Conservation (phyloP, 2,888 invertebrate species). For the Agrochola circellaris region DNA sequence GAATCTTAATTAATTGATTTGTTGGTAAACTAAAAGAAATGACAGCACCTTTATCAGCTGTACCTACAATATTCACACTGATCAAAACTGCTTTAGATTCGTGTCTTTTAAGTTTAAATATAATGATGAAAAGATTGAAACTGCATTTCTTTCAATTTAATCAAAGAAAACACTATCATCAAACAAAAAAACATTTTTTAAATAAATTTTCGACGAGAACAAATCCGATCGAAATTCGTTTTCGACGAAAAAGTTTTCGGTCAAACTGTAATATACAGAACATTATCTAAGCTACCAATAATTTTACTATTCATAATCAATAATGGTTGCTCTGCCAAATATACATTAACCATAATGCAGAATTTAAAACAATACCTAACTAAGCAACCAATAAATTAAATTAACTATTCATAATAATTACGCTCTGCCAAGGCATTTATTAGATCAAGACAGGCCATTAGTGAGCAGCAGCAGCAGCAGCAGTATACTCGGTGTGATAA, state of each 20-base stretch:
- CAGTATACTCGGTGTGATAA: background rate
- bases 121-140: background rate
- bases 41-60: background rate
- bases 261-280: too few species aligned
- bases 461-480: too few species aligned
- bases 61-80: background rate
- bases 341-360: too few species aligned
- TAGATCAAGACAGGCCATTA: background rate
- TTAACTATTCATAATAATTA: background rate
- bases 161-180: too few species aligned
- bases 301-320: background rate
- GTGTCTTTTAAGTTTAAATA: too few species aligned
- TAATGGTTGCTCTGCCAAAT: background rate
- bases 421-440: background rate
- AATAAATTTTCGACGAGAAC: too few species aligned
- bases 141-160: background rate
- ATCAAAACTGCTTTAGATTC: too few species aligned
- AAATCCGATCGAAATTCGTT: too few species aligned
- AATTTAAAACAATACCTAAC: background rate
- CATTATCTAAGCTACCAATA: background rate
- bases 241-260: too few species aligned
- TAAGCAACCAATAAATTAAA: background rate
- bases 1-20: slow-evolving; percentile 14
- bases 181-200: too few species aligned
- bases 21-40: background rate